Percentiles rank a stretch among this genome's conserved stretches.
phyloP scores from a whole-genome alignment of 2,113 vertebrate species.

The Actenoides lindsayi region DNA sequence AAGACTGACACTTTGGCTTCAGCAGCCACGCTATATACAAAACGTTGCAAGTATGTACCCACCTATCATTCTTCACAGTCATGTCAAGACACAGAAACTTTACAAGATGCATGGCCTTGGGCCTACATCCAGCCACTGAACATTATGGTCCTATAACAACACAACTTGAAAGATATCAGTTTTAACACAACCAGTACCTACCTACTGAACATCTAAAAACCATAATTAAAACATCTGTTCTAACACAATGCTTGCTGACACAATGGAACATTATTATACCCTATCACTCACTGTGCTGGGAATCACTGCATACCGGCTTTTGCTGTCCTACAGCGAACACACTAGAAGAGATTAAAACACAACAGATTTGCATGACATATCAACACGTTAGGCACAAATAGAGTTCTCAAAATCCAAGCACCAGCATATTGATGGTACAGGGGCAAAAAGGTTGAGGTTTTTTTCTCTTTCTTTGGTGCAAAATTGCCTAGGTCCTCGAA shows the following conservation, averaged over 20 bases:
- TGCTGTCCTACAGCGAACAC: neutral
- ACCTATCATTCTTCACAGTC: neutral
- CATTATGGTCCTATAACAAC: neutral
- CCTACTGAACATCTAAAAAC: neutral
- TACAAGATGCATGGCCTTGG: neutral
- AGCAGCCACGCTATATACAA: neutral
- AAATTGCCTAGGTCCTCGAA: neutral
- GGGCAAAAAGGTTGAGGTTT: neutral
- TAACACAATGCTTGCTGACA: constrained; percentile 7
- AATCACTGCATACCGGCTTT: neutral
- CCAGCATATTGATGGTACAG: neutral
- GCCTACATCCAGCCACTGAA: neutral
- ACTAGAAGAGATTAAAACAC: neutral
- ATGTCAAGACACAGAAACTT: neutral
- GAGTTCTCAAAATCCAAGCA: neutral
- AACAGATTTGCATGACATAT: neutral
- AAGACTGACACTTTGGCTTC: neutral
- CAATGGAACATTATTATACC: neutral
- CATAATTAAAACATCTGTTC: constrained; percentile 14
- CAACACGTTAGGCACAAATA: neutral
- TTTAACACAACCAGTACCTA: neutral
- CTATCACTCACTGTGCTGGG: neutral
- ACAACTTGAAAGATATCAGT: neutral
- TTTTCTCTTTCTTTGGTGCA: neutral
- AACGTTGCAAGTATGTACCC: neutral